Base-by-base conservation (phyloP, 2,113 vertebrate genomes). In the Cariama cristata region DNA sequence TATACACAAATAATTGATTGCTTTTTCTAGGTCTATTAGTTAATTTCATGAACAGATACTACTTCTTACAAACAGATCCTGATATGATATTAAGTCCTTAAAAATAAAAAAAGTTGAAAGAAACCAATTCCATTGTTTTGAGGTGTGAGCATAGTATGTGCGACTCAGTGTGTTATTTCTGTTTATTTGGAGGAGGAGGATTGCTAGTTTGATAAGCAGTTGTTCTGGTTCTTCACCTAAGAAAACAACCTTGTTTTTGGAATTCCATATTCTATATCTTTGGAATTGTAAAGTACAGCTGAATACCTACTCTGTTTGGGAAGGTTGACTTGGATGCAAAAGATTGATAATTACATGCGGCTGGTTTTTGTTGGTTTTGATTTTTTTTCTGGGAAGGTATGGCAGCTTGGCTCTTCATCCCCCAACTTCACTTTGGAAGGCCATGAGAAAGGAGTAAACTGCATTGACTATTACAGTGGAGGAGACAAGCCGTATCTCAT, bases 401-500 rank as follows among this genome's bases (percentile, higher is more conserved):
- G 99, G 99, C 99, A 99, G 96, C 98, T 99, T n/a, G 99, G 99
- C 45, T 99, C 99, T 22, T 99, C 99, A 1, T 99, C 99, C 83
- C 99, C 99, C 55, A 99, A 99, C 97, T 99, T 99, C 94, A 99
- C 99, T 55, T 98, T 99, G 97, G 99, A 99, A 89, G 99, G 99
- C 59, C 99, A 99, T 0, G 99, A 99, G 96, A 99, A 99, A 93
- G 99, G 99, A 6, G 99, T 99, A 38, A 99, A 99, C 97, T 99
- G 99, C 96, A 99, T 99, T 44, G 99, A 99, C 96, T 99, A 99
- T 82, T 99, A 99, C 98, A 99, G 99, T 45, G 99, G 99, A 80
- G 99, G 99, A 33, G 99, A 99, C 98, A 99, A 99, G 74, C 99
- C 99, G 0, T 99, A 99, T 91, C 99, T 99, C 75, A 99, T 99